Conservation (phyloP, 1,140 invertebrate genomes). For the Ditylenchus dipsaci region DNA sequence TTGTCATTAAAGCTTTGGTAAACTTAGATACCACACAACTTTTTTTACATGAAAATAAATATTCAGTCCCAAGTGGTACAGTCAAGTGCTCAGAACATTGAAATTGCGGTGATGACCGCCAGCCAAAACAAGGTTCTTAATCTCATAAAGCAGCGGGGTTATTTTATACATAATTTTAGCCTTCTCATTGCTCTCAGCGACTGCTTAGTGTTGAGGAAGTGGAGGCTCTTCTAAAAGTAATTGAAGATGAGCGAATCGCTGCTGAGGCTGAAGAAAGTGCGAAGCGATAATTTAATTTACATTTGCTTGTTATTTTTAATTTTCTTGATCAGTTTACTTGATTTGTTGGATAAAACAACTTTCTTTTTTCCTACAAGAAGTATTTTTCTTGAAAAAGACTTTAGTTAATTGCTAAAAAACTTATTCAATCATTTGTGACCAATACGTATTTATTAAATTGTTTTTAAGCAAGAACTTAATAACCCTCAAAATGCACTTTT, state of each 20-base stretch:
- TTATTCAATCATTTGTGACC: too few relatives aligned
- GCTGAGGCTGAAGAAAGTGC: not conserved
- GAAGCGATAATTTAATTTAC: not conserved
- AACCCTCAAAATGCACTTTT: not conserved
- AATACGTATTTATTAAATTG: too few relatives aligned
- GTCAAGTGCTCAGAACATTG: constrained; percentile 93
- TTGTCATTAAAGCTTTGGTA: constrained; percentile 84
- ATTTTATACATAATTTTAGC: constrained; percentile 22
- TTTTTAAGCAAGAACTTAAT: not conserved
- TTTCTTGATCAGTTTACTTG: not conserved
- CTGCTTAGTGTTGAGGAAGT: constrained; percentile 50
- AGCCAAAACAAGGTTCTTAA: constrained; percentile 19
- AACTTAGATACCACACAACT: too few relatives aligned
- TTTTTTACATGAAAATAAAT: too few relatives aligned
- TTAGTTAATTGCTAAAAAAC: too few relatives aligned
- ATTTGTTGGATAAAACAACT: not conserved
- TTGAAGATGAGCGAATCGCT: constrained; percentile 33
- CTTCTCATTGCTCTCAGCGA: constrained; percentile 46
- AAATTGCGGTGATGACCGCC: constrained; percentile 83
- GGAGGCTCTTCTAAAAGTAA: constrained; percentile 48
- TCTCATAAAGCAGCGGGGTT: not conserved
- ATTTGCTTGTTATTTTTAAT: not conserved
- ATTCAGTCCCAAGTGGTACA: constrained; percentile 71
- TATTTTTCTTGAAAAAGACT: too few relatives aligned
- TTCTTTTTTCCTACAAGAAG: too few relatives aligned